Evolutionary conservation across 2,888 invertebrate genomes (phyloP).

Genomic region (Biston betularia): DNA sequence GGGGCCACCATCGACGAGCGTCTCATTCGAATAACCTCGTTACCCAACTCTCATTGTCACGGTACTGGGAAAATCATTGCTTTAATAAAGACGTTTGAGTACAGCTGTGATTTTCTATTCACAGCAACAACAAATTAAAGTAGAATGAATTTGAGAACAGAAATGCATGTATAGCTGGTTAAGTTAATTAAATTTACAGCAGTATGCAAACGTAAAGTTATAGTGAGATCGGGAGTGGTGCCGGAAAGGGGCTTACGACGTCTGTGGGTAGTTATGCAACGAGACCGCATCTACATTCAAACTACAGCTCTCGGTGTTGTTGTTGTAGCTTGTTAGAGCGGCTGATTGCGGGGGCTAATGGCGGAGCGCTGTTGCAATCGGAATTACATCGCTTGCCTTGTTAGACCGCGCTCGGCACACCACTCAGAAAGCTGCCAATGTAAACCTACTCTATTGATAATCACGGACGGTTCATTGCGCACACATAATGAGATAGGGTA

Average conservation of each 20-base stretch:
- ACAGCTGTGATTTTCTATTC: conserved; percentile 3
- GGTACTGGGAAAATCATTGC: conserved; percentile 8
- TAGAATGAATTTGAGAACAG: neutral
- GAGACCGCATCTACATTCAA: conserved; percentile 31
- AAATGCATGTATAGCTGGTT: neutral
- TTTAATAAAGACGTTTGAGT: conserved; percentile 6
- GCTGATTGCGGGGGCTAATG: conserved; percentile 35
- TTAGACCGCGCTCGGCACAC: conserved; percentile 3
- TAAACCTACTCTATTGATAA: conserved; percentile 21
- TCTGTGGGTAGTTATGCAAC: conserved; percentile 27
- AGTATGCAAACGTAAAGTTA: conserved; percentile 9
- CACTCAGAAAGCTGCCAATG: conserved; percentile 8
- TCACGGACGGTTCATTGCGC: conserved; percentile 15
- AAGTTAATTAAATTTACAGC: conserved; percentile 12
- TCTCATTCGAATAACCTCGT: conserved; percentile 23
- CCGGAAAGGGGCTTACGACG: conserved; percentile 12
- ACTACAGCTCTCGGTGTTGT: conserved; percentile 29
- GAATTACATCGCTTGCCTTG: conserved; percentile 30
- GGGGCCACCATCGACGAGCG: conserved; percentile 8
- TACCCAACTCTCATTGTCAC: conserved; percentile 8
- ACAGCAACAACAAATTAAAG: neutral
- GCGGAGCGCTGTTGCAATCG: conserved; percentile 28
- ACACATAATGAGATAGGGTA: conserved; percentile 11
- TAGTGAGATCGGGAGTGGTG: conserved; percentile 8
- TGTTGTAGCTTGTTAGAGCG: conserved; percentile 35